Evolutionary conservation across 1,140 invertebrate genomes (phyloP).

Genomic region (Drosophila jambulina): DNA sequence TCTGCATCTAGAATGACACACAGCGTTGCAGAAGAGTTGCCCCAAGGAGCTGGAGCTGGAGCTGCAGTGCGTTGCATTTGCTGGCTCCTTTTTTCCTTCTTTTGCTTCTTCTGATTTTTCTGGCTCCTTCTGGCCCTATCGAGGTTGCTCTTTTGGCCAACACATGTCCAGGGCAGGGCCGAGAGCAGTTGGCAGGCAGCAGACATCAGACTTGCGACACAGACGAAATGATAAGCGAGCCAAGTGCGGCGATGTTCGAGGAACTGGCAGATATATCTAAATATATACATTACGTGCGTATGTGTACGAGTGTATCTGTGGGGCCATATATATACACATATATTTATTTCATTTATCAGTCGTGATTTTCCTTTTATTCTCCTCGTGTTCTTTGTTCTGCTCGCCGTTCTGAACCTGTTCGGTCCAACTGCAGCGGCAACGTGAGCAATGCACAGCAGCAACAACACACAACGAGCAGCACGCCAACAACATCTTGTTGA

Average conservation of each 20-base stretch:
- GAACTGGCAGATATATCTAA: conserved; percentile 45
- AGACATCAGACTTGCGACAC: conserved; percentile 50
- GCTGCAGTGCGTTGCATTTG: conserved; percentile 26
- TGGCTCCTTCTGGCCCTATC: background rate
- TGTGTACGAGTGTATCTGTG: conserved; percentile 14
- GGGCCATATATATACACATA: conserved; percentile 1
- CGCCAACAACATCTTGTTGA: conserved; percentile 76
- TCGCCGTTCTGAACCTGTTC: conserved; percentile 71
- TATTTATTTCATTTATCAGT: conserved; percentile 71
- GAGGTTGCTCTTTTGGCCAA: conserved; percentile 33
- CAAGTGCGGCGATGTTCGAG: conserved; percentile 55
- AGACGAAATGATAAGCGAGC: conserved; percentile 72
- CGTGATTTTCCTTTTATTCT: conserved; percentile 69
- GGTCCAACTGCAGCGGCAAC: conserved; percentile 64
- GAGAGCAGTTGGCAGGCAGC: conserved; percentile 49
- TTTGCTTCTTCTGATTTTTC: background rate
- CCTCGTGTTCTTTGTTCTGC: conserved; percentile 57
- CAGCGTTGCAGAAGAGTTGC: conserved; percentile 8
- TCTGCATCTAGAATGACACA: conserved; percentile 65
- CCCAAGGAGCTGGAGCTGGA: conserved; percentile 17
- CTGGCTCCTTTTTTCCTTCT: conserved; percentile 5
- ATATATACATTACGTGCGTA: conserved; percentile 41
- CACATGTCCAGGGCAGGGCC: conserved; percentile 49
- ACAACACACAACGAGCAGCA: conserved; percentile 7
- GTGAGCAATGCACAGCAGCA: conserved; percentile 45